These are phyloP conservation scores for Papilio gigon DNA, from an alignment of 2,888 invertebrate genomes.

Conservation along the genomic window DNA sequence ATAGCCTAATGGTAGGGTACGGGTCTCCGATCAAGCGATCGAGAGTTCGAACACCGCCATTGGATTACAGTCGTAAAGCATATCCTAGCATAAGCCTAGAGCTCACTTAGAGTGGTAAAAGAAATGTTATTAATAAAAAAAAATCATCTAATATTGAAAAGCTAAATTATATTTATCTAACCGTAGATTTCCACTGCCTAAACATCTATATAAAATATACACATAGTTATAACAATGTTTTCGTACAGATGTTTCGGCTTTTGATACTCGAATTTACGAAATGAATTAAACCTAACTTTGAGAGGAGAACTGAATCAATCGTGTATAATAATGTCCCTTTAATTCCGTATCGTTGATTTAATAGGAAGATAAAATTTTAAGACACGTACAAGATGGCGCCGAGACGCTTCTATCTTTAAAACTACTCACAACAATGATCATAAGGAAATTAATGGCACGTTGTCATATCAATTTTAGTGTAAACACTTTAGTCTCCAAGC, in stretches of 20 bases:
- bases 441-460: constrained; percentile 15
- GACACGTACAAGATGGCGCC: background rate
- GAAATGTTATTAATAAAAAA: too few relatives aligned
- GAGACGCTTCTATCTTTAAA: constrained; percentile 11
- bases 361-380: constrained; percentile 21
- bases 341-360: constrained; percentile 5
- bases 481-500: background rate
- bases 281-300: background rate
- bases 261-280: background rate
- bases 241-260: background rate
- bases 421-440: constrained; percentile 8
- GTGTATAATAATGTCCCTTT: background rate
- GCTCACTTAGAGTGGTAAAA: too few relatives aligned
- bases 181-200: background rate
- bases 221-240: background rate
- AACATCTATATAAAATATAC: too few relatives aligned
- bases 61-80: too few relatives aligned
- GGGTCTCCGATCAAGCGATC: too few relatives aligned
- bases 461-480: background rate
- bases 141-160: too few relatives aligned
- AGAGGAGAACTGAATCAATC: background rate
- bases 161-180: too few relatives aligned
- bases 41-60: too few relatives aligned
- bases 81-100: too few relatives aligned
- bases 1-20: too few relatives aligned